Evolutionary conservation across 2,797 vertebrate species (phyloP), one percentile per base, ranked within the genome.

Genomic region (Chlorospingus flavigularis): DNA sequence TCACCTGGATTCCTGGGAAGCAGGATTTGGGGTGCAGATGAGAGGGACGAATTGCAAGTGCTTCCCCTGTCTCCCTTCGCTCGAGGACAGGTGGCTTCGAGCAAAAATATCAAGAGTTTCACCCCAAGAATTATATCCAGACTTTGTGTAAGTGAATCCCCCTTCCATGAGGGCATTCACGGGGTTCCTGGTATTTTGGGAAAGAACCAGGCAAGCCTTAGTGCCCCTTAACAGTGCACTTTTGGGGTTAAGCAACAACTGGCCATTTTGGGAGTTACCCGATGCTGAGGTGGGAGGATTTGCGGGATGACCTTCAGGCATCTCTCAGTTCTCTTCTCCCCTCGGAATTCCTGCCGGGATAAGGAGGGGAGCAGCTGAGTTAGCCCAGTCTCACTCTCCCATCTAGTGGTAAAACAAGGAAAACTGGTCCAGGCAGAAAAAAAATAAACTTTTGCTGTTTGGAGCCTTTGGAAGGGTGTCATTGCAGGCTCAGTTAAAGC

Each of bases 401-500:
- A 96, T 92, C 97, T 96, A 96, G 96, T 83, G 97, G 96, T 47
- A 72, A 75, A 82, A 89, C 35, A 40, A 51, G 88, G 94, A 51
- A 94, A 92, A 72, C 9, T 89, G 75, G 17, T 35, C 35, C 75
- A 16, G 72, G 11, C 30, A 11, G 48, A n/a, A 28, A 11, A 10
- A 15, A 58, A 4, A 28, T 2, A 8, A 26, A 43, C 31, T 54
- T 39, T 2, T 1, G 2, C 4, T 40, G 31, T 48, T 57, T 8
- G 43, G 20, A 51, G 31, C 26, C 66, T 82, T 40, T 20, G 11
- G 7, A 11, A 12, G 13, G 7, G 2, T 24, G 1, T 47, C 2
- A 1, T 1, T n/a, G n/a, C 3, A 57, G 7, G n/a, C 33, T 48
- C 42, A 13, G 24, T 43, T 33, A 62, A 90, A 81, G 3, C 5